phyloP scores from a whole-genome alignment of 2,888 invertebrate species.

The Octonoba sinensis region DNA sequence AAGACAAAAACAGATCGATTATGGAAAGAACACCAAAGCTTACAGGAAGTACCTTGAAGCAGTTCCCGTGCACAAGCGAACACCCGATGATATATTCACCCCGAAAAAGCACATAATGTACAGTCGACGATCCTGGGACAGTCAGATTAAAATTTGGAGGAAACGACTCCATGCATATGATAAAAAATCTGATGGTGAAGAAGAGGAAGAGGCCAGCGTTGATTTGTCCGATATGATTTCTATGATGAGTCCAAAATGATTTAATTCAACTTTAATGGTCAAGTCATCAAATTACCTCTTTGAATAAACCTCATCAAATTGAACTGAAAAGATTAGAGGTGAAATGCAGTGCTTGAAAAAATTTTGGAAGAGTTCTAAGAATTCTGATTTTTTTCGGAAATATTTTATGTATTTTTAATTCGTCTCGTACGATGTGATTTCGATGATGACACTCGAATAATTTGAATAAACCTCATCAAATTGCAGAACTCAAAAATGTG shows the following conservation, averaged over 20 bases:
- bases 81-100: slow-evolving; percentile 84
- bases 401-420: no score
- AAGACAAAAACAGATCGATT: slow-evolving; percentile 93
- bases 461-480: no score
- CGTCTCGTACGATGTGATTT: no score
- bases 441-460: no score
- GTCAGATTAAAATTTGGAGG: slow-evolving; percentile 87
- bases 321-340: no score
- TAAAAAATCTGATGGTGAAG: slow-evolving; percentile 69
- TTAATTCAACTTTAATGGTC: no score
- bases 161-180: slow-evolving; percentile 86
- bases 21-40: slow-evolving; percentile 86
- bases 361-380: no score
- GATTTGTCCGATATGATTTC: slow-evolving; percentile 41
- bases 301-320: no score
- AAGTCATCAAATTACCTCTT: no score
- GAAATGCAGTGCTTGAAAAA: no score
- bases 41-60: slow-evolving; percentile 64
- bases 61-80: slow-evolving; percentile 74
- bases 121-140: slow-evolving; percentile 93
- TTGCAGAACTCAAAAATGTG: no score
- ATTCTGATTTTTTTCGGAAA: no score
- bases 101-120: slow-evolving; percentile 90
- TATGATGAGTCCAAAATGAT: slow-evolving; percentile 16
- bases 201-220: slow-evolving; percentile 53